These are phyloP conservation scores for Brassicogethes aeneus DNA, from an alignment of 2,888 invertebrate genomes.

Conservation along the genomic window DNA sequence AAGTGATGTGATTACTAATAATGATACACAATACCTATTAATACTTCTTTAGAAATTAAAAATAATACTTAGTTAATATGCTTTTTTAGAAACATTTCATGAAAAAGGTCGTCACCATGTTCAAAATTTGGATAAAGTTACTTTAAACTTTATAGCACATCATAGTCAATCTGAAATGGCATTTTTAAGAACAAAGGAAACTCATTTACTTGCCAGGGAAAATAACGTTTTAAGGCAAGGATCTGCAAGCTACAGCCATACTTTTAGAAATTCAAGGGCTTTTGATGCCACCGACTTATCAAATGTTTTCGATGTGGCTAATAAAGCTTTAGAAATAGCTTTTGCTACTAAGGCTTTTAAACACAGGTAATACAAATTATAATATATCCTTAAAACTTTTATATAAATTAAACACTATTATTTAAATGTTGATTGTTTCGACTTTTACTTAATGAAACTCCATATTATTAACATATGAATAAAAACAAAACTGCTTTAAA, in stretches of 20 bases:
- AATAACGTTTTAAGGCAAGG: constrained; percentile 37
- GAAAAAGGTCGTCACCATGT: constrained; percentile 18
- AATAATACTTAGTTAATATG: neutral
- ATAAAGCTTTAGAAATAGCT: constrained; percentile 44
- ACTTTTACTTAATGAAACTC: too few relatives aligned
- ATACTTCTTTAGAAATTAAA: too few relatives aligned
- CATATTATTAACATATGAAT: too few relatives aligned
- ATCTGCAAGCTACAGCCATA: constrained; percentile 40
- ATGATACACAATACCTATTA: too few relatives aligned
- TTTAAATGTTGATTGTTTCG: too few relatives aligned
- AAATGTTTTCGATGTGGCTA: constrained; percentile 40
- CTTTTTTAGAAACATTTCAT: neutral
- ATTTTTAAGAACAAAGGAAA: constrained; percentile 35
- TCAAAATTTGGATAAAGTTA: constrained; percentile 20
- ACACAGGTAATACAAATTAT: constrained; percentile 35
- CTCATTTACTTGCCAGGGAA: constrained; percentile 33
- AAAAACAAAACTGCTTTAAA: too few relatives aligned
- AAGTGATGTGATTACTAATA: too few relatives aligned
- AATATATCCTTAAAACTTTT: too few relatives aligned
- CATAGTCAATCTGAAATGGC: constrained; percentile 35
- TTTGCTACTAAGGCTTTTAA: constrained; percentile 44
- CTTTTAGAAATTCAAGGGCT: constrained; percentile 35
- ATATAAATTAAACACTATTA: too few relatives aligned
- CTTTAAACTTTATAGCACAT: constrained; percentile 22
- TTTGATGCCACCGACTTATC: constrained; percentile 35